These are phyloP conservation scores for Phorcus lineatus DNA, from an alignment of 2,888 invertebrate genomes.

Conservation along the genomic window DNA sequence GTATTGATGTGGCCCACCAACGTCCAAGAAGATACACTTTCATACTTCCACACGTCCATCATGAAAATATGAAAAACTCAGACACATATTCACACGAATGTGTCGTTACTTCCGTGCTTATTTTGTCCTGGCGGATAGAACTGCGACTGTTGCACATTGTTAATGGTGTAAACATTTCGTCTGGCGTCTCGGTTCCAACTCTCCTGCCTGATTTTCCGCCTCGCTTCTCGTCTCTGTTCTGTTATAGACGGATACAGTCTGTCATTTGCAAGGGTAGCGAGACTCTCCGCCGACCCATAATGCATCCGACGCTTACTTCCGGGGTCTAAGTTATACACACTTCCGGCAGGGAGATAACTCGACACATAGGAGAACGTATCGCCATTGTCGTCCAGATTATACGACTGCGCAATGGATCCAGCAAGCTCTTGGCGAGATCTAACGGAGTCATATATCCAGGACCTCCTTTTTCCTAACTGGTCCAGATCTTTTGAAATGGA, in stretches of 20 bases:
- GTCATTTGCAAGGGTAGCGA: constrained; percentile 41
- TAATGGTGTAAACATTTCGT: constrained; percentile 32
- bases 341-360: constrained; percentile 47
- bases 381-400: constrained; percentile 57
- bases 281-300: constrained; percentile 35
- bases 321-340: constrained; percentile 5
- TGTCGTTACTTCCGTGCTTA: background rate
- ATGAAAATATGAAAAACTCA: too few species aligned
- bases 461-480: constrained; percentile 16
- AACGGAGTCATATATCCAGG: constrained; percentile 32
- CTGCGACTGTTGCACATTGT: background rate
- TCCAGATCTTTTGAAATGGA: constrained; percentile 48
- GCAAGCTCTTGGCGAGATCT: constrained; percentile 54
- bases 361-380: constrained; percentile 62
- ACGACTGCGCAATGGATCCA: constrained; percentile 62
- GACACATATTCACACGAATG: constrained; percentile 21
- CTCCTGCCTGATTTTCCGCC: background rate
- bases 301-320: background rate
- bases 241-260: constrained; percentile 33
- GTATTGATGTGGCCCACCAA: too few species aligned
- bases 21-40: too few species aligned
- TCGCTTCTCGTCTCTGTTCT: background rate
- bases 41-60: too few species aligned
- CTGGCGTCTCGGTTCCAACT: background rate
- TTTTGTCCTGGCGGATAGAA: background rate